A percentile compares a stretch with the other conserved stretches of the same genome.
These are phyloP conservation scores for Salvator merianae DNA, from an alignment of 2,113 vertebrate species.

Conservation along the genomic window DNA sequence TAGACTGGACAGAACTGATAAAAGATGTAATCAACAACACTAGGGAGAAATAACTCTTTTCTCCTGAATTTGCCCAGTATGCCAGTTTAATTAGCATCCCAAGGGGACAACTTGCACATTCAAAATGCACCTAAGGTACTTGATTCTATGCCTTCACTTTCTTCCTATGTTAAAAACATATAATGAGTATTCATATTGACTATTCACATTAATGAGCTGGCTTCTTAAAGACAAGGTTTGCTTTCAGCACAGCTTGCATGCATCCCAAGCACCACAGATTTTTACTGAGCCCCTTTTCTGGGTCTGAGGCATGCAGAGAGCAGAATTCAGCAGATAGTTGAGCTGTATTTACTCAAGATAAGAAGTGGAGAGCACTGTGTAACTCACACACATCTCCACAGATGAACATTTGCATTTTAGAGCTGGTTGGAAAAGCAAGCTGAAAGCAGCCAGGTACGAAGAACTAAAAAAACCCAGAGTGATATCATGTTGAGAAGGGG, in stretches of 20 bases:
- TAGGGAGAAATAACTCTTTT: not conserved
- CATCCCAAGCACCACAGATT: not conserved
- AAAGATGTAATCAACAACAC: not conserved
- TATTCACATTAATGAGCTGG: not conserved
- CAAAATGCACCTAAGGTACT: not conserved
- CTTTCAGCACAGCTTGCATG: not conserved
- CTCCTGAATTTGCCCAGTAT: not conserved
- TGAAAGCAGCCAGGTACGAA: too few species aligned
- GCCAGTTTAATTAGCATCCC: not conserved
- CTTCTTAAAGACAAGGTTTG: not conserved
- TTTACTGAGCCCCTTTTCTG: not conserved
- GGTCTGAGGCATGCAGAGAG: not conserved
- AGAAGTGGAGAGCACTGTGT: not conserved
- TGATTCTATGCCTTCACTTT: not conserved
- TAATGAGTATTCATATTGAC: not conserved
- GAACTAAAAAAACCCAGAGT: not conserved
- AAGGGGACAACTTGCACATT: not conserved
- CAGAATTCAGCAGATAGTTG: not conserved
- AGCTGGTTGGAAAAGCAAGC: not conserved
- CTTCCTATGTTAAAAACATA: not conserved
- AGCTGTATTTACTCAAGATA: not conserved
- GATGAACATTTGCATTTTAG: not conserved
- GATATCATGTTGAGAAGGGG: not conserved
- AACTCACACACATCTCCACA: not conserved
- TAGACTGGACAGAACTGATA: not conserved